Base-by-base conservation (phyloP, 2,888 invertebrate genomes). In the Notodonta dromedarius region DNA sequence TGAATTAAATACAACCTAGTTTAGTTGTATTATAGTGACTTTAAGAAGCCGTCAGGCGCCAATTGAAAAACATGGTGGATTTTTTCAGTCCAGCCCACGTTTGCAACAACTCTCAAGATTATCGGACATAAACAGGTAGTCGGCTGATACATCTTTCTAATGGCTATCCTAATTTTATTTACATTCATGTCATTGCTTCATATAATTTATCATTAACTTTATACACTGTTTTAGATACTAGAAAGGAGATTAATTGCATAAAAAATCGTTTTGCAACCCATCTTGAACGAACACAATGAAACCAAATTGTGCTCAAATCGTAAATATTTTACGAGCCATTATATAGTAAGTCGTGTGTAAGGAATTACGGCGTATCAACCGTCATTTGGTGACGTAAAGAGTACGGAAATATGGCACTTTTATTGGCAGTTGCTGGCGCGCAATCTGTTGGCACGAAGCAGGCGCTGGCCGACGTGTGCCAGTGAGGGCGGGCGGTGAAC, bases 291-390 rank as follows among this genome's bases (percentile, higher is more conserved):
- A n/a, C 46, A 13, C 46, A 46, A 46, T 46, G 46, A 75, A 77
- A 69, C 64, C 70, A 78, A 79, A 80, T 79, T 74, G 74, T 76
- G 77, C 69, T 67, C 58, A 75, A 76, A 71, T 69, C 77, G 71
- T 82, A 79, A 82, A 81, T 78, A 79, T 75, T 81, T 81, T 81
- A 81, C 73, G 79, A 71, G 24, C n/a, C 59, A 64, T 69, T 65
- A 71, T 77, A 74, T 70, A 59, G 54, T 35, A 39, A 14, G 8
- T 54, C 54, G 14, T 14, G 54, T 54, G 54, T 32, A 54, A 39
- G 4, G 7, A 32, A 32, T 54, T 3, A 39, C 54, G 39, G 54
- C 35, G 39, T 16, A 50, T 16, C 50, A 50, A 50, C 32, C 54
- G 54, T 53, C 14, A 13, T 50, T 3, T 16, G 24, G 14, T 39